Evolutionary conservation across 2,113 vertebrate species (phyloP).

Genomic region (Reinhardtius hippoglossoides): DNA sequence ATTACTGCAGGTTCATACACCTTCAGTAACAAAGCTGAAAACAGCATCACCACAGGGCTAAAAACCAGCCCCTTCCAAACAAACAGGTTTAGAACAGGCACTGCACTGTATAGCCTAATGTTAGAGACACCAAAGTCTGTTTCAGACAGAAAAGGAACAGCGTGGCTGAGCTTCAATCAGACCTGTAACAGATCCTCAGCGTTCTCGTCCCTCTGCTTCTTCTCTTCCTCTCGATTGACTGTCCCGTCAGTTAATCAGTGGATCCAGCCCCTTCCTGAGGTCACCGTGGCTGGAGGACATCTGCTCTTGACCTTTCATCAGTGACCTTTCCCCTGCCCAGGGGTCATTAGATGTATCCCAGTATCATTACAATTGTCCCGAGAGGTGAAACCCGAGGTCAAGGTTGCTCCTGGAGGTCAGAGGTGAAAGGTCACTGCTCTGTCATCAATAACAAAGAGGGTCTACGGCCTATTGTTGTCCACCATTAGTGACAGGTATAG

Average conservation of each 20-base stretch:
- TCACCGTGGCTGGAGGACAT: constrained; percentile 35
- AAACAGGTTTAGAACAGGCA: too few relatives aligned
- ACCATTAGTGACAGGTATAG: constrained; percentile 37
- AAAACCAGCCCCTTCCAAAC: too few relatives aligned
- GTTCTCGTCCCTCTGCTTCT: not conserved
- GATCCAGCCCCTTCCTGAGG: constrained; percentile 35
- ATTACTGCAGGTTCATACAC: too few relatives aligned
- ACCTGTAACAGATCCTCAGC: constrained; percentile 23
- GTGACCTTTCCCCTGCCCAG: constrained; percentile 36
- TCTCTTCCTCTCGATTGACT: constrained; percentile 16
- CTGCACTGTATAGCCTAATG: not conserved
- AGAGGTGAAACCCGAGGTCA: constrained; percentile 61
- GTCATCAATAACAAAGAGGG: constrained; percentile 61
- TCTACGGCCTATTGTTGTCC: constrained; percentile 45
- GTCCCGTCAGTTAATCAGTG: constrained; percentile 51
- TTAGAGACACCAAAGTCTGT: not conserved
- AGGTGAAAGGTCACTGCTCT: constrained; percentile 52
- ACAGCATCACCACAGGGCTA: too few relatives aligned
- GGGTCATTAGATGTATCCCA: constrained; percentile 67
- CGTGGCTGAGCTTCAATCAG: constrained; percentile 10
- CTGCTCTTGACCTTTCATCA: constrained; percentile 70
- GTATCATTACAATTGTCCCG: constrained; percentile 58
- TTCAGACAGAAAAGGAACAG: not conserved
- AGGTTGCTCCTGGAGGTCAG: constrained; percentile 46
- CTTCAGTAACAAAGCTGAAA: not conserved